Evolutionary conservation across 2,888 invertebrate species (phyloP).

Genomic region (Callosobruchus maculatus): DNA sequence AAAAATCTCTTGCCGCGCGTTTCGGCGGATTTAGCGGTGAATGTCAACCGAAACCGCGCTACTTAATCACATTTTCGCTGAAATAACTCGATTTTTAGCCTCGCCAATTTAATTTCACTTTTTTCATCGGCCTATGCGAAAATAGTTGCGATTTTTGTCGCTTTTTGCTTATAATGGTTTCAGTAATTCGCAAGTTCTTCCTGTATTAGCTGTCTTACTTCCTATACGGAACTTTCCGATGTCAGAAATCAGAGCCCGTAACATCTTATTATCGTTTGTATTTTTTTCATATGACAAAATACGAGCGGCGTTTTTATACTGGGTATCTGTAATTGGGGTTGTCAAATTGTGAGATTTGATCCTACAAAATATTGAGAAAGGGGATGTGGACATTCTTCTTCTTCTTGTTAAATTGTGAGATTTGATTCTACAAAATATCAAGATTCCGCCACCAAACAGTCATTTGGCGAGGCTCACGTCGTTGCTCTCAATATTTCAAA

Average conservation of each 20-base stretch:
- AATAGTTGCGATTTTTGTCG: not conserved
- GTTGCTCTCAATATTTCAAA: no score
- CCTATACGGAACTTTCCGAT: not conserved
- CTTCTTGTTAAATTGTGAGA: no score
- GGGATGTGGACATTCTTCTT: no score
- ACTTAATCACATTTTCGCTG: not conserved
- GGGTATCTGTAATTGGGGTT: no score
- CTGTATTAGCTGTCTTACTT: not conserved
- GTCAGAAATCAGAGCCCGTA: not conserved
- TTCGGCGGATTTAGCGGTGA: not conserved
- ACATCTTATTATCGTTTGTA: not conserved
- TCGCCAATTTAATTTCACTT: not conserved
- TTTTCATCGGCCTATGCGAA: not conserved
- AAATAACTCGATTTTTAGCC: not conserved
- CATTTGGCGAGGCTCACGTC: no score
- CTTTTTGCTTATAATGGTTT: not conserved
- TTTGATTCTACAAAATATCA: no score
- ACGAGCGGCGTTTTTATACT: no score
- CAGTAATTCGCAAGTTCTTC: not conserved
- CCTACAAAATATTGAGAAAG: no score
- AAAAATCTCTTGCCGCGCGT: not conserved
- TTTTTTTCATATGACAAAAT: no score
- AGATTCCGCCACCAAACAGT: no score
- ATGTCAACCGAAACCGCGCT: not conserved
- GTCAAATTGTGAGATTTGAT: no score